These are phyloP conservation scores for Asobara japonica DNA, from an alignment of 1,140 invertebrate genomes.

Conservation along the genomic window DNA sequence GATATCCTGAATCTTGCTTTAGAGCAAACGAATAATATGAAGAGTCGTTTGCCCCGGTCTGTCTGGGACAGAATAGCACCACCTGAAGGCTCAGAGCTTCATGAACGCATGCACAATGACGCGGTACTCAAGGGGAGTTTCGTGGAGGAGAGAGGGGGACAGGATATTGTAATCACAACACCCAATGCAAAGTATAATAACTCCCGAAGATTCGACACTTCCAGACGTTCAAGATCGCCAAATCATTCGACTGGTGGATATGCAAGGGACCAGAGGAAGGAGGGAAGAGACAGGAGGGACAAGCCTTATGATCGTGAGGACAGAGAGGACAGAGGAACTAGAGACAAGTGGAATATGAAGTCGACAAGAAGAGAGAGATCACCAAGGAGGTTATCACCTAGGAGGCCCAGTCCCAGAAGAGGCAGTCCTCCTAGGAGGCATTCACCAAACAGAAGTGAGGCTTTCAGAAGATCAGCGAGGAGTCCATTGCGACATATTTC, in stretches of 20 bases:
- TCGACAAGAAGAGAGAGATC: neutral
- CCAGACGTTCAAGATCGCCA: no score
- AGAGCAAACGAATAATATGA: constrained; percentile 59
- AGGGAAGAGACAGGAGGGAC: neutral
- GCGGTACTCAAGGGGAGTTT: constrained; percentile 49
- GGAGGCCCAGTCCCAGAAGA: constrained; percentile 9
- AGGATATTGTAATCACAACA: constrained; percentile 55
- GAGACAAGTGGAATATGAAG: neutral
- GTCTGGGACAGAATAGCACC: constrained; percentile 64
- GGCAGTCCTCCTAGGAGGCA: neutral
- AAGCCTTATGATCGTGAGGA: neutral
- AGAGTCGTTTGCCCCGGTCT: constrained; percentile 57
- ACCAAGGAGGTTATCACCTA: constrained; percentile 21
- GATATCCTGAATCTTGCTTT: constrained; percentile 59
- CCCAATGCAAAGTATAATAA: constrained; percentile 43
- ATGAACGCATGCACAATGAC: constrained; percentile 25
- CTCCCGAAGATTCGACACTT: no score
- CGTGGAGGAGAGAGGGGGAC: constrained; percentile 47
- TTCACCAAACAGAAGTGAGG: no score
- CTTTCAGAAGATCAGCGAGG: no score
- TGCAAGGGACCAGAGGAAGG: neutral
- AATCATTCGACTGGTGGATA: constrained; percentile 34
- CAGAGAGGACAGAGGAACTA: neutral
- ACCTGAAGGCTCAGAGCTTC: constrained; percentile 33
- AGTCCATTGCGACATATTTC: no score